A percentile compares a stretch with the other conserved stretches of the same genome.
Evolutionary conservation across 2,113 vertebrate genomes (phyloP).

Genomic region (Fregata magnificens): DNA sequence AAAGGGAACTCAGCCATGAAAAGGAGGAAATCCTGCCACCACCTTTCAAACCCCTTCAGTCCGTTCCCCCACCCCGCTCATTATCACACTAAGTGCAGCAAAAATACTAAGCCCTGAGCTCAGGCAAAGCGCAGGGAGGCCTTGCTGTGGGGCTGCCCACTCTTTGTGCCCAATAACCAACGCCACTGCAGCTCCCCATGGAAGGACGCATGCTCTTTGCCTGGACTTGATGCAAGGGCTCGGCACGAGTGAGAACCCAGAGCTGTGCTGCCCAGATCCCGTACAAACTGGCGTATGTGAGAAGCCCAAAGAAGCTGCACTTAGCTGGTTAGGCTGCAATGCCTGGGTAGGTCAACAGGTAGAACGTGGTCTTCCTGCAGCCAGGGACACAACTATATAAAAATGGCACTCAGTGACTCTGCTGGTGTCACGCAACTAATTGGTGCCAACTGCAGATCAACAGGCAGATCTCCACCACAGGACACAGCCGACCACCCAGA

Average conservation of each 20-base stretch:
- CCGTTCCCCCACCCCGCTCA: neutral
- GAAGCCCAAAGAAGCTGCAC: neutral
- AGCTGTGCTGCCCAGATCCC: neutral
- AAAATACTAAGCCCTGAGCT: neutral
- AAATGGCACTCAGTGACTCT: neutral
- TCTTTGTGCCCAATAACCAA: neutral
- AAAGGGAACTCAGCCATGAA: conserved; percentile 18
- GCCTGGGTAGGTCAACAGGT: neutral
- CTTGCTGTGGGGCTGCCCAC: neutral
- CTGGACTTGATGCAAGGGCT: accelerated
- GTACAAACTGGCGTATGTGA: accelerated
- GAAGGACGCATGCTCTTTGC: neutral
- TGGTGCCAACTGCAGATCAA: accelerated
- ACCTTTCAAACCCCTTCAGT: neutral
- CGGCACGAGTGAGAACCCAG: neutral
- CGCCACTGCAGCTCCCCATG: accelerated
- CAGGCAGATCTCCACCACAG: neutral
- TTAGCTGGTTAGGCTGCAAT: neutral
- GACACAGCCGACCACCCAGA: neutral
- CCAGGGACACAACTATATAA: neutral
- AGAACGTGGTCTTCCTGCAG: neutral
- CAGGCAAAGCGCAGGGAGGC: neutral
- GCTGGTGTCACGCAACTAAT: neutral
- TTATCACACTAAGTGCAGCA: neutral
- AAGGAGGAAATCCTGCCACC: conserved; percentile 46